These are phyloP conservation scores for Strix uralensis DNA, from an alignment of 2,113 vertebrate species.

Conservation along the genomic window DNA sequence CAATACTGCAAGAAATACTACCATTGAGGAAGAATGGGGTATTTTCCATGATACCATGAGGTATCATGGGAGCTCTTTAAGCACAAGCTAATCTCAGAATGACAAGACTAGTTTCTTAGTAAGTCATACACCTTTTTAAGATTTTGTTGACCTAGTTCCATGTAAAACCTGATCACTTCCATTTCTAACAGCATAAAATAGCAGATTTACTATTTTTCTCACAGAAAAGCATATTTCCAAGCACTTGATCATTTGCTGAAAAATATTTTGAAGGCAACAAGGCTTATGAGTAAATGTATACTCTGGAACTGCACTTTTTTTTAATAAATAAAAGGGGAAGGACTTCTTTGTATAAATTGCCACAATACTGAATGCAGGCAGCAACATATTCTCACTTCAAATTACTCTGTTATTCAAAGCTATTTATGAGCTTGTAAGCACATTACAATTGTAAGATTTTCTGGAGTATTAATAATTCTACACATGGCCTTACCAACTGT, in stretches of 20 bases:
- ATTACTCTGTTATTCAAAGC: background rate
- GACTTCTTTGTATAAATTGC: background rate
- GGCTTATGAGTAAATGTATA: background rate
- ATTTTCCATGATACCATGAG: background rate
- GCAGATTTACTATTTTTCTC: background rate
- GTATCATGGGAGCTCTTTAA: background rate
- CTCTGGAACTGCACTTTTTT: background rate
- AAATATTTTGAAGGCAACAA: background rate
- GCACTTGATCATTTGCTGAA: background rate
- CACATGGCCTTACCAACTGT: background rate
- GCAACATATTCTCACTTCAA: background rate
- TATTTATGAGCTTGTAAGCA: background rate
- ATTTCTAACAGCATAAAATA: background rate
- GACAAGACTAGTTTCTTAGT: background rate
- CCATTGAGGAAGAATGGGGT: background rate
- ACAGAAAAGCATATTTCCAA: background rate
- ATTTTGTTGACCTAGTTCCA: background rate
- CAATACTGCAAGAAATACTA: background rate
- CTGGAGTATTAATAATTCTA: background rate
- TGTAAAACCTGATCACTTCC: background rate
- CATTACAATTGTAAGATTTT: background rate
- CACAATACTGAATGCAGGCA: background rate
- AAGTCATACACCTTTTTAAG: background rate
- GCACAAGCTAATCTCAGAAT: background rate
- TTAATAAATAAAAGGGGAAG: background rate